Conservation (phyloP, 1,140 invertebrate genomes). For the Drosophila jambulina region DNA sequence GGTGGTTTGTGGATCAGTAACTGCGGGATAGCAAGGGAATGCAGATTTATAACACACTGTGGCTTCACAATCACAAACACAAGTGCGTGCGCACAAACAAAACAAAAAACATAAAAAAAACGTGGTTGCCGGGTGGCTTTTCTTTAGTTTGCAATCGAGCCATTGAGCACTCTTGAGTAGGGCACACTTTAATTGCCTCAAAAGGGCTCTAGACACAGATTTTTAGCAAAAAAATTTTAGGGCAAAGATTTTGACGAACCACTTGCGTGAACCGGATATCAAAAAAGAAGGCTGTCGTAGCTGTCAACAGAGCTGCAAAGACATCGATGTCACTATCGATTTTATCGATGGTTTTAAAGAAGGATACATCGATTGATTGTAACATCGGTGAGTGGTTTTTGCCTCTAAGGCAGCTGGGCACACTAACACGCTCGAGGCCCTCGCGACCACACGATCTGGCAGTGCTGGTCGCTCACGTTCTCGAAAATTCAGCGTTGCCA, state of each 20-base stretch:
- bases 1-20: slow-evolving; percentile 43
- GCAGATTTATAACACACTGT: slow-evolving; percentile 9
- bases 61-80: slow-evolving; percentile 54
- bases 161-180: slow-evolving; percentile 6
- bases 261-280: slow-evolving; percentile 82
- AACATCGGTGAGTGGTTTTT: background rate
- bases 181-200: slow-evolving; percentile 13
- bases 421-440: too few species aligned
- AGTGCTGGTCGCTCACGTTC: too few species aligned
- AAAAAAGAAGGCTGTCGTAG: slow-evolving; percentile 71
- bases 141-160: background rate
- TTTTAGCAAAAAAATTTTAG: slow-evolving; percentile 36
- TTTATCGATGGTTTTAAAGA: background rate
- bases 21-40: slow-evolving; percentile 43
- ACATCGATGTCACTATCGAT: slow-evolving; percentile 5
- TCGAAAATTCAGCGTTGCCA: too few species aligned
- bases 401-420: background rate
- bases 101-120: slow-evolving; percentile 41
- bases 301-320: slow-evolving; percentile 49
- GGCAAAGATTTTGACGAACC: slow-evolving; percentile 62
- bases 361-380: background rate
- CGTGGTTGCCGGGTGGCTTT: slow-evolving; percentile 11
- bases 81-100: slow-evolving; percentile 44
- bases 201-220: background rate
- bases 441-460: too few species aligned